Base-by-base conservation (phyloP, 2,113 vertebrate genomes). In the Ellobius talpinus region DNA sequence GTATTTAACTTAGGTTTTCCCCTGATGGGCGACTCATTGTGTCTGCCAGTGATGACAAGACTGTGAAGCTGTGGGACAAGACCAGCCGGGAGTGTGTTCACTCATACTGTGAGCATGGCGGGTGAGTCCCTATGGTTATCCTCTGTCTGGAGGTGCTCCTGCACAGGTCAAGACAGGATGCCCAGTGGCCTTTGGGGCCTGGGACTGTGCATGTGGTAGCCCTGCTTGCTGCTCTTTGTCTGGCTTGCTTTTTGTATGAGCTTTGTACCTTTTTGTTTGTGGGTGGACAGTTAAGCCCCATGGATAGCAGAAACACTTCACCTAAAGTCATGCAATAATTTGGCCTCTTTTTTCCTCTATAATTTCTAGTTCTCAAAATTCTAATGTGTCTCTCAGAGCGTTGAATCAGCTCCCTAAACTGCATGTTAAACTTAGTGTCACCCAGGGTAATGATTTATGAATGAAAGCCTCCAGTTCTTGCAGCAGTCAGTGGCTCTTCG, bases 21-120 rank as follows among this genome's bases (percentile, higher is more conserved):
- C 99, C 99, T 42, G 99, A 99, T 0, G 99, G 99, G 87, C 99
- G 99, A 72, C 98, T 99, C 95, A 99, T 99, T 19, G 99, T 99
- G 68, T 99, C 99, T 1, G 99, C 99, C 90, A 99, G 99, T 2
- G 99, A 99, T 82, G 99, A 99, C 97, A 99, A 99, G 98, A 99
- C 99, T 0, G 98, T 99, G 92, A 99, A 99, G 94, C 98, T 99
- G 70, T 99, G 99, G 99, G 99, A 99, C 98, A 99, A 99, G 98
- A 99, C 99, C 96, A 99, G 99, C 97, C 98, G 99, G 97, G 99
- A 99, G 72, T 99, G 99, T 63, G 98, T 99, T 88, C 99, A 99
- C 98, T 99, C 99, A 6, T 99, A 99, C 98, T 99, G 99, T 81
- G 99, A 99, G 96, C 99, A 99, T 29, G 99, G 99, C 31, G 98